These are phyloP conservation scores for Sarcophaga carnaria DNA, from an alignment of 2,888 invertebrate genomes.

Conservation along the genomic window DNA sequence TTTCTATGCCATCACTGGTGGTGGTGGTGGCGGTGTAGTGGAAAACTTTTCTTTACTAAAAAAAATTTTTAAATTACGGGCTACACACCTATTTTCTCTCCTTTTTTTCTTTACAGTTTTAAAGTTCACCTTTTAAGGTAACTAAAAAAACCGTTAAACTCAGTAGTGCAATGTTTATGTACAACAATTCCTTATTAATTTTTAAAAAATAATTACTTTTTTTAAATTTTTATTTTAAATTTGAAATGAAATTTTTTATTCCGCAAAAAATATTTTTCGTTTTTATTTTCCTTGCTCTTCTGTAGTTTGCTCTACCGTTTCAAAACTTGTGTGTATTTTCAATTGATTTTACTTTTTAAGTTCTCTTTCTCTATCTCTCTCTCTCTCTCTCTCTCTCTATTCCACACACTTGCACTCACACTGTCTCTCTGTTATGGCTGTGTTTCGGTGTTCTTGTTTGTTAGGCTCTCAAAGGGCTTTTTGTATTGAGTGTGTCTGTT, in stretches of 20 bases:
- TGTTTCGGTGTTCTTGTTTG: neutral
- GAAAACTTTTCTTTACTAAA: neutral
- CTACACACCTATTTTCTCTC: neutral
- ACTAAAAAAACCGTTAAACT: no score
- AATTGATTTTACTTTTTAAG: slow-evolving; percentile 62
- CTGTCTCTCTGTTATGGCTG: neutral
- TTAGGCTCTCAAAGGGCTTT: slow-evolving; percentile 66
- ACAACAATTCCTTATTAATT: neutral
- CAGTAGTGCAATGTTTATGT: no score
- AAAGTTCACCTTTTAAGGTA: slow-evolving; percentile 15
- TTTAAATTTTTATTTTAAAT: slow-evolving; percentile 1
- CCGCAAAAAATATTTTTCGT: slow-evolving; percentile 5
- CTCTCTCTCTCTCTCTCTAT: neutral
- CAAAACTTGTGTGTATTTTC: slow-evolving; percentile 55
- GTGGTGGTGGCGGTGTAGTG: no score
- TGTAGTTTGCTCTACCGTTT: slow-evolving; percentile 29
- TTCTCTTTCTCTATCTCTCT: slow-evolving; percentile 6
- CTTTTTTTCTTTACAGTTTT: slow-evolving; percentile 32
- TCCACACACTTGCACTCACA: neutral
- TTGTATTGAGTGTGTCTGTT: slow-evolving; percentile 65
- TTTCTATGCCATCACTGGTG: neutral
- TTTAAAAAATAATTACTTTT: neutral
- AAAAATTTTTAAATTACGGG: neutral
- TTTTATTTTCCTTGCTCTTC: neutral
- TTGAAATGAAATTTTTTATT: slow-evolving; percentile 15